Percentiles rank a stretch among this genome's conserved stretches.
These are phyloP conservation scores for Capromys pilorides DNA, from an alignment of 2,797 vertebrate species.

Conservation along the genomic window DNA sequence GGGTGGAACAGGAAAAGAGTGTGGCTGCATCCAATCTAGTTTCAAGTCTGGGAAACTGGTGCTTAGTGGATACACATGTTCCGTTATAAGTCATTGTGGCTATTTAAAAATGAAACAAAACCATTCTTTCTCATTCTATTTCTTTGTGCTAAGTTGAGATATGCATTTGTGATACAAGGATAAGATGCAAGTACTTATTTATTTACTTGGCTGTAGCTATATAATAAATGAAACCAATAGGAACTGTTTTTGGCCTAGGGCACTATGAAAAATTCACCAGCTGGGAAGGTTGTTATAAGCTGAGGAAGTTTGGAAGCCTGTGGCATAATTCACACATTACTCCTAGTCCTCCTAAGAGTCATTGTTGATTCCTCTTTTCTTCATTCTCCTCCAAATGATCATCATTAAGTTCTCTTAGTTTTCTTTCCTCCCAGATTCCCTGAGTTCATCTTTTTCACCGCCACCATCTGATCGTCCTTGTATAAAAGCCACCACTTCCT, in stretches of 20 bases:
- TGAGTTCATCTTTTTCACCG: background rate
- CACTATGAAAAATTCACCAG: background rate
- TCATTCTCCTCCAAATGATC: background rate
- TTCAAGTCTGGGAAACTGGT: background rate
- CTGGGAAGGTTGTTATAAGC: background rate
- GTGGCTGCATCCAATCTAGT: background rate
- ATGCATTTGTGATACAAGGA: background rate
- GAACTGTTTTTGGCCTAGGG: background rate
- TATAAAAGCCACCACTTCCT: background rate
- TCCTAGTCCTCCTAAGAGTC: background rate
- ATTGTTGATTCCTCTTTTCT: background rate
- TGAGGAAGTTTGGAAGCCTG: background rate
- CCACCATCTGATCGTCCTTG: background rate
- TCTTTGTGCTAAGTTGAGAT: background rate
- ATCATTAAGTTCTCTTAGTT: background rate
- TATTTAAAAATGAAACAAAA: conserved; percentile 17
- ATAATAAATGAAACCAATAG: background rate
- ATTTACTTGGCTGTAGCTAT: background rate
- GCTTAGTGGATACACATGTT: background rate
- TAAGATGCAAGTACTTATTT: background rate
- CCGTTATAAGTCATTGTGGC: background rate
- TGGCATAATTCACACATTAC: background rate
- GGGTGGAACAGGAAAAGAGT: background rate
- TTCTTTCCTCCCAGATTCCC: background rate
- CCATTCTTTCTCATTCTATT: background rate